A percentile compares a stretch with the other conserved stretches of the same genome.
Conservation (phyloP, 2,888 invertebrate genomes). For the Agriopis leucophaearia region DNA sequence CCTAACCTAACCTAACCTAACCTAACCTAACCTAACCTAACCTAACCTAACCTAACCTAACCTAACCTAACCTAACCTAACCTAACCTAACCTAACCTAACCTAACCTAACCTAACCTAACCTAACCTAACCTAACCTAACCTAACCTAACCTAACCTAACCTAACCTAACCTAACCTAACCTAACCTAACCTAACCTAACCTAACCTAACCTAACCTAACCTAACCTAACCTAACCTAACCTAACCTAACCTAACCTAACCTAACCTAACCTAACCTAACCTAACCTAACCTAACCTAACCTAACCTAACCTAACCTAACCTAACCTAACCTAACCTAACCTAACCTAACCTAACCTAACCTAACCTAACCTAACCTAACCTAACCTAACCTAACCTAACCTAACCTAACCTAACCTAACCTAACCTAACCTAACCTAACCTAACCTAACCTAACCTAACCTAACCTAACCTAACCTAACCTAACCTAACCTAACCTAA, state of each 20-base stretch:
- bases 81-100: conserved; percentile 5
- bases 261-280: conserved; percentile 30
- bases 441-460: conserved; percentile 33
- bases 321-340: conserved; percentile 32
- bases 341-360: conserved; percentile 32
- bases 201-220: conserved; percentile 16
- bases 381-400: conserved; percentile 15
- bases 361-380: conserved; percentile 32
- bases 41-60: no score
- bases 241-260: conserved; percentile 17
- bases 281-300: conserved; percentile 30
- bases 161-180: conserved; percentile 16
- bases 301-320: conserved; percentile 32
- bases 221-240: conserved; percentile 16
- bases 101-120: conserved; percentile 5
- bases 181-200: conserved; percentile 16
- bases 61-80: no score
- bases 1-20: no score
- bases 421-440: conserved; percentile 42
- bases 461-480: conserved; percentile 14
- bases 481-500: conserved; percentile 24
- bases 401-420: conserved; percentile 12
- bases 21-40: no score
- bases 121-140: conserved; percentile 5
- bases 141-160: conserved; percentile 8